These are phyloP conservation scores for Tortrix viridana DNA, from an alignment of 2,888 invertebrate genomes.

Conservation along the genomic window DNA sequence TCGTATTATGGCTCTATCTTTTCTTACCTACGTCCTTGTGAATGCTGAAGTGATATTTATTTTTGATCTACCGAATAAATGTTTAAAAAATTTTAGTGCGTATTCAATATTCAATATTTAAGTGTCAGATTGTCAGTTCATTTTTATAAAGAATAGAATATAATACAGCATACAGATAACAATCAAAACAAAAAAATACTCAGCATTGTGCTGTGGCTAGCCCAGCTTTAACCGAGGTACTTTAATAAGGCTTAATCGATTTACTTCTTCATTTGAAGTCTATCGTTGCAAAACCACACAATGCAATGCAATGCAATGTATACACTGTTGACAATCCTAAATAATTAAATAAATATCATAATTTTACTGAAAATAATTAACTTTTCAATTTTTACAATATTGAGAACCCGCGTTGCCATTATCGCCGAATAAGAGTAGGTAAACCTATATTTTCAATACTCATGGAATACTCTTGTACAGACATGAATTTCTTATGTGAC, in stretches of 20 bases:
- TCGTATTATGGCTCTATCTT: conserved; percentile 11
- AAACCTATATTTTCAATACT: neutral
- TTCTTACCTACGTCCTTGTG: neutral
- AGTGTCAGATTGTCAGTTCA: neutral
- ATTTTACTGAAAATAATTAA: no score
- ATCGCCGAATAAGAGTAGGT: neutral
- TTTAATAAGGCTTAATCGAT: no score
- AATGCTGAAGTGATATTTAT: conserved; percentile 12
- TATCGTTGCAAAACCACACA: no score
- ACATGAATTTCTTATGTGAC: conserved; percentile 24
- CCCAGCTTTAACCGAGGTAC: no score
- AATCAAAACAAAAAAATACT: no score
- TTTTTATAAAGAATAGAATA: no score
- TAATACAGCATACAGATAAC: no score
- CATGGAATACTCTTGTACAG: conserved; percentile 2
- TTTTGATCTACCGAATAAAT: conserved; percentile 7
- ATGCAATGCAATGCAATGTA: no score
- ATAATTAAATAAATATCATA: no score
- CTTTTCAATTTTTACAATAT: neutral
- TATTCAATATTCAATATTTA: neutral
- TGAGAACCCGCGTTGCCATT: neutral
- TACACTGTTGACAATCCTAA: no score
- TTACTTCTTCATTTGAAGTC: no score
- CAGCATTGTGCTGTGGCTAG: no score
- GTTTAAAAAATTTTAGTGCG: neutral